phyloP scores from a whole-genome alignment of 2,888 invertebrate species.

The Aricia artaxerxes region DNA sequence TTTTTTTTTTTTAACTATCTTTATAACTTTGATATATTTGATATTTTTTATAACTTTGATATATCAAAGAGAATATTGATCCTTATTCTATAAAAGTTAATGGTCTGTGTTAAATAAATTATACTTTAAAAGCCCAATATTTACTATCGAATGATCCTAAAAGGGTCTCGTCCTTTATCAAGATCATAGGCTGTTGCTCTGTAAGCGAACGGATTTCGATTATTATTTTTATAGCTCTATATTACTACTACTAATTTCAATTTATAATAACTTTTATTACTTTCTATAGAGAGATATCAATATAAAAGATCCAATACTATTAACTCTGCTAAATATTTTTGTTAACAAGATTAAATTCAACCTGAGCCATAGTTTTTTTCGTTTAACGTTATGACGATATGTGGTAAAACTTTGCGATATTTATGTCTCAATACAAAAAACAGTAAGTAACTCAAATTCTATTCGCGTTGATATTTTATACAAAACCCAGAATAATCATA shows the following conservation, averaged over 20 bases:
- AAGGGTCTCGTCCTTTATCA: slow-evolving; percentile 23
- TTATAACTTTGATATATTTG: too few species aligned
- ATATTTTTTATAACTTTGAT: too few species aligned
- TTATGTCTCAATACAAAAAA: too few species aligned
- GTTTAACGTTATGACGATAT: too few species aligned
- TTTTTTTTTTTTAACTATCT: neutral
- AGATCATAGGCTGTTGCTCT: slow-evolving; percentile 18
- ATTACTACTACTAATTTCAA: too few species aligned
- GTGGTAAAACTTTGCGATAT: too few species aligned
- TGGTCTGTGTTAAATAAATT: slow-evolving; percentile 11
- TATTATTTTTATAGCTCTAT: neutral
- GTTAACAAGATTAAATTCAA: too few species aligned
- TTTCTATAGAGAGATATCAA: neutral
- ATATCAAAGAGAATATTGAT: neutral
- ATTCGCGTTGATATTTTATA: neutral
- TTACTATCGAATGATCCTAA: slow-evolving; percentile 21
- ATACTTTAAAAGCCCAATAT: slow-evolving; percentile 1
- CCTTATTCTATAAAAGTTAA: neutral
- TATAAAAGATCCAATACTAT: too few species aligned
- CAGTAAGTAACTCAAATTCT: too few species aligned
- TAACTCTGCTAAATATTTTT: too few species aligned
- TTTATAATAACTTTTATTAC: neutral
- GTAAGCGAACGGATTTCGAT: slow-evolving; percentile 5
- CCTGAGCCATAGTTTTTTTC: too few species aligned
- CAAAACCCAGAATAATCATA: neutral